phyloP scores from a whole-genome alignment of 2,113 vertebrate species.

The Rhabdornis inornatus region DNA sequence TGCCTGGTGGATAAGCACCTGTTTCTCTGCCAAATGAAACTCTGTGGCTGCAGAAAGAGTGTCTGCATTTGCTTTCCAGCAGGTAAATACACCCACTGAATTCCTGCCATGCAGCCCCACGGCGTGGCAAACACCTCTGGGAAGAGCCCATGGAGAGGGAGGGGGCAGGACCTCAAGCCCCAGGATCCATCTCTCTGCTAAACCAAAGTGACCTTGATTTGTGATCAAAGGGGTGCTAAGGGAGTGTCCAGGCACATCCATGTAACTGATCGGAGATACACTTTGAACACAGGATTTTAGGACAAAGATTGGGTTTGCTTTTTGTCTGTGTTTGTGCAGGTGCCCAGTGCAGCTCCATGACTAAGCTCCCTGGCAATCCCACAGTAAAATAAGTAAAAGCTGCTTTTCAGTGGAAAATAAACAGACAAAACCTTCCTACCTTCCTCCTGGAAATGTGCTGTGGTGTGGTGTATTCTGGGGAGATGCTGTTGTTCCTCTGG shows the following conservation, averaged over 20 bases:
- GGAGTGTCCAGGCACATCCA: neutral
- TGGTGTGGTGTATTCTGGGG: neutral
- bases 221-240: neutral
- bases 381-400: neutral
- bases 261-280: neutral
- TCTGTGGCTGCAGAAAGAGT: conserved; percentile 22
- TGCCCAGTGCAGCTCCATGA: neutral
- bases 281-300: neutral
- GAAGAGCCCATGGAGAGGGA: neutral
- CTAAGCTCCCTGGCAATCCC: neutral
- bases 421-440: neutral
- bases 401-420: neutral
- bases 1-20: conserved; percentile 12
- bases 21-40: conserved; percentile 58
- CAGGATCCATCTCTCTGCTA: neutral
- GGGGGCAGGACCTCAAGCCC: neutral
- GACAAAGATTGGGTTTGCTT: neutral
- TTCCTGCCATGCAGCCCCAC: neutral
- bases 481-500: neutral
- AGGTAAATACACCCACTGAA: conserved; percentile 41
- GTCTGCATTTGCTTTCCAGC: conserved; percentile 2
- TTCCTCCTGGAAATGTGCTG: neutral
- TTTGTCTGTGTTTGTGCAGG: neutral
- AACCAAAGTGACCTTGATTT: neutral
- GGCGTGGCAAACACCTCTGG: neutral